A percentile compares a stretch with the other conserved stretches of the same genome.
Conservation (phyloP, 1,140 invertebrate genomes). For the Magallana angulata region DNA sequence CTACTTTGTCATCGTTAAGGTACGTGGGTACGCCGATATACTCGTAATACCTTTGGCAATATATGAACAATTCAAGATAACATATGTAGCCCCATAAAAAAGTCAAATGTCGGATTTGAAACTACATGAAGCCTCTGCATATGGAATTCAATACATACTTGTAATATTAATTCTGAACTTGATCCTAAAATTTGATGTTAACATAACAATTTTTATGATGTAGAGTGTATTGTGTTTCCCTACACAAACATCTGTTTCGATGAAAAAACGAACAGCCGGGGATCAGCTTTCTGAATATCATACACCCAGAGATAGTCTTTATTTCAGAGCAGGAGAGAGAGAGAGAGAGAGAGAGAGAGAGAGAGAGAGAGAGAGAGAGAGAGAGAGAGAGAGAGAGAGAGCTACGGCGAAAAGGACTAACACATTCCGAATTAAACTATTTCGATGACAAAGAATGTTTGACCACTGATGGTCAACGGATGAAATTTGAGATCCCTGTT, state of each 20-base stretch:
- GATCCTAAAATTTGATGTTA: neutral
- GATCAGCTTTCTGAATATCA: conserved; percentile 8
- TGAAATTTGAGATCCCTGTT: neutral
- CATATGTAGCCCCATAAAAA: no score
- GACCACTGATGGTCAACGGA: neutral
- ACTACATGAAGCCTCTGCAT: neutral
- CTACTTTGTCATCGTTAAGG: neutral
- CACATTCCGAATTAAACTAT: no score
- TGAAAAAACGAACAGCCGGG: neutral
- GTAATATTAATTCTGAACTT: neutral
- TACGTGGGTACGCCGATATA: neutral
- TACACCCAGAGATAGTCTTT: neutral
- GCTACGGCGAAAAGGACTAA: no score
- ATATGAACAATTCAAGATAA: no score
- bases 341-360: no score
- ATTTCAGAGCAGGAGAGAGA: no score
- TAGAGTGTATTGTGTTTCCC: conserved; percentile 7
- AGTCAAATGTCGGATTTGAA: no score
- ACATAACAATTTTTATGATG: conserved; percentile 9
- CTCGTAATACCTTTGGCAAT: no score
- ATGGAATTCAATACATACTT: neutral
- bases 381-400: no score
- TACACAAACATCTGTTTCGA: conserved; percentile 4
- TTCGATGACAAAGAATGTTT: neutral
- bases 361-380: no score